Evolutionary conservation across 2,113 vertebrate species (phyloP), one percentile per base, ranked within the genome.

Genomic region (Centropristis striata): DNA sequence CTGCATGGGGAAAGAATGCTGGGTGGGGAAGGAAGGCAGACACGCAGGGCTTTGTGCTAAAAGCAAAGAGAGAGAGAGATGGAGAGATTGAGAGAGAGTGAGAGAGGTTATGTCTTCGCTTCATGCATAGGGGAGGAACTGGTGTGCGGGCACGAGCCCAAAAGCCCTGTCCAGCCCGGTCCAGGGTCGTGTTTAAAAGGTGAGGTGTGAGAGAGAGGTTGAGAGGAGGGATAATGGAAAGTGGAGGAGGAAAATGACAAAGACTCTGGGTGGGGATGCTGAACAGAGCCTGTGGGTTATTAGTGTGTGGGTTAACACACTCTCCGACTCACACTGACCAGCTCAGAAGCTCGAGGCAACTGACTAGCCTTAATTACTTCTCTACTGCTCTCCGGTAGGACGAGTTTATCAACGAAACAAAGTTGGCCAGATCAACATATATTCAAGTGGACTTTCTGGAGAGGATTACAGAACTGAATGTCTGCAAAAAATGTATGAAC

Each of bases 21-120:
- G 96, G 96, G 96, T 96, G 96, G 95, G 94, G 95, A 96, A 95
- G 95, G 95, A 94, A 96, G 95, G 95, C 89, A 93, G 94, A 95
- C 95, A 95, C 80, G 85, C 88, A 90, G 85, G 90, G 93, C 94
- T 95, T 93, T 95, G 95, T 97, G 95, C 93, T 95, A 94, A 96
- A 93, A 96, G 94, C 92, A 94, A 93, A 71, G 54, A 86, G 92
- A 94, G 92, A 94, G 92, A 71, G 54, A 75, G 86, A 89, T 80
- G 13, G 80, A 89, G 83, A 88, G 87, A 83, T 63, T 49, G 71
- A 74, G 49, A 47, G 65, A 51, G 80, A 78, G 65, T 46, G 74
- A 78, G 71, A 72, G 81, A 72, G 81, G 80, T 73, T 87, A 64
- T 80, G 72, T 84, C 81, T 84, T 87, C 57, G 82, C 77, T 89